Base-by-base conservation (phyloP, 2,113 vertebrate species). In the Scomber colias region DNA sequence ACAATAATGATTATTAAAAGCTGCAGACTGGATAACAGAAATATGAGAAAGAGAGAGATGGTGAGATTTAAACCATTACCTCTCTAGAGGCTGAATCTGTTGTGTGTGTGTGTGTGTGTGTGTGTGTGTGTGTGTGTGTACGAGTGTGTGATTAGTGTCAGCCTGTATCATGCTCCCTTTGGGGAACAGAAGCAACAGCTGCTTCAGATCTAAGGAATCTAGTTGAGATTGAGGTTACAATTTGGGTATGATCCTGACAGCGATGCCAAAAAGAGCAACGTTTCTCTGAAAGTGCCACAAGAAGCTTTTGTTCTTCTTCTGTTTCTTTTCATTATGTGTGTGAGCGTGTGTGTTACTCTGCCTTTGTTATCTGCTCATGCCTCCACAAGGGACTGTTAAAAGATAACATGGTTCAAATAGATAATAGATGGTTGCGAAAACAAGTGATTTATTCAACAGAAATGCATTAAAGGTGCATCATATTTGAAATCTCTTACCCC, bases 171-270 rank as follows among this genome's bases (percentile, higher is more conserved):
- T 60, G 27, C 31, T 14, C 14, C 54, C 64, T 74, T 12, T 76
- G 57, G 69, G 78, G 59, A 79, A 55, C 24, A 30, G 4, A 16
- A 61, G 57, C 50, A 79, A 40, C 71, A 50, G 82, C 85, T 87
- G 79, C 30, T 55, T 70, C 24, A 57, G 55, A 17, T 71, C 44
- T 11, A 19, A 64, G 7, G 30, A 77, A 21, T 54, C n/a, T 15
- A 40, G 8, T n/a, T 0, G 0, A 51, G 45, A 44, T 31, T 55
- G 48, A 8, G 19, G 56, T 27, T 3, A 55, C 11, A 24, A 11
- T 57, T 15, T 64, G 57, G 9, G 71, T 4, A 55, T 61, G 9
- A 55, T 40, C 44, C 35, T 4, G 53, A 50, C 30, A 12, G 21
- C 10, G 27, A 49, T 8, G 3, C 19, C 45, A 13, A 57, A 44